These are phyloP conservation scores for Nesoenas mayeri DNA, from an alignment of 2,113 vertebrate species.

Conservation along the genomic window DNA sequence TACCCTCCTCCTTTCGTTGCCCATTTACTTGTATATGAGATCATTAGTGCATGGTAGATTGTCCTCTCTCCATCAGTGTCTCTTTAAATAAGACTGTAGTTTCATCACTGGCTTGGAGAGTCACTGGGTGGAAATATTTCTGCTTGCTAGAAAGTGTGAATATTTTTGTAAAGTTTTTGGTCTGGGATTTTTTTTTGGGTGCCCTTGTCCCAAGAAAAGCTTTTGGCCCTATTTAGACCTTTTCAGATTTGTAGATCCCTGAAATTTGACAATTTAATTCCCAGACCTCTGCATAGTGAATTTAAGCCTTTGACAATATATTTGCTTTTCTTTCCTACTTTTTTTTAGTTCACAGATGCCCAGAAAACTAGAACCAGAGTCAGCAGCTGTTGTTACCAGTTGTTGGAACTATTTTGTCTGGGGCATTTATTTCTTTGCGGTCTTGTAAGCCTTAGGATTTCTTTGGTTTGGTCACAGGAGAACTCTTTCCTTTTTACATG, in stretches of 20 bases:
- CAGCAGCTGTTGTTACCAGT: background rate
- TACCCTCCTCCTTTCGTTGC: background rate
- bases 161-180: background rate
- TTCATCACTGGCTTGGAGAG: background rate
- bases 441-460: background rate
- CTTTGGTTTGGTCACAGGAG: background rate
- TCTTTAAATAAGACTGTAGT: background rate
- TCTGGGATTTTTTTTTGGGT: background rate
- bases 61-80: background rate
- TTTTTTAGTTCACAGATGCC: background rate
- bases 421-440: background rate
- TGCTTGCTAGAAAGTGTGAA: background rate
- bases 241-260: background rate
- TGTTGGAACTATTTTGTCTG: background rate
- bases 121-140: background rate
- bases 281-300: background rate
- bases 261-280: background rate
- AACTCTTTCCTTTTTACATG: fast-evolving
- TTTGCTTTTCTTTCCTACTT: background rate
- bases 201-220: background rate
- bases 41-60: background rate
- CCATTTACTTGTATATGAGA: background rate
- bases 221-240: background rate
- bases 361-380: background rate
- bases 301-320: background rate